A percentile compares a stretch with the other conserved stretches of the same genome.
Conservation (phyloP, 2,797 vertebrate genomes). For the Sebastes glaucus region DNA sequence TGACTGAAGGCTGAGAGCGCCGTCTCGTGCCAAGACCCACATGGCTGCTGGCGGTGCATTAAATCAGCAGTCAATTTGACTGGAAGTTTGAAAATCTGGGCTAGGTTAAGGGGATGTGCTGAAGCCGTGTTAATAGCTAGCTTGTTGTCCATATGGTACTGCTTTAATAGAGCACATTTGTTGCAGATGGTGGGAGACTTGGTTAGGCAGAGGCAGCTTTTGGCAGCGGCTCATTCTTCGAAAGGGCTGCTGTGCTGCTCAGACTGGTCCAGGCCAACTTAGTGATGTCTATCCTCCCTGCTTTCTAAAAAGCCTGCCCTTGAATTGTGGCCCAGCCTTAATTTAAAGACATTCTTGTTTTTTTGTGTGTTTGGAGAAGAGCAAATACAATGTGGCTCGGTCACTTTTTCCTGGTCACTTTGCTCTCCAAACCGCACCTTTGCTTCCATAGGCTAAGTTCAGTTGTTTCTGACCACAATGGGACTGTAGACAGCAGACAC, state of each 20-base stretch:
- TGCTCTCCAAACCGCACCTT: constrained; percentile 82
- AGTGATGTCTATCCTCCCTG: constrained; percentile 79
- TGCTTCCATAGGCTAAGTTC: constrained; percentile 78
- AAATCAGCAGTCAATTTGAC: constrained; percentile 92
- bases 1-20: constrained; percentile 77
- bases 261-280: constrained; percentile 66
- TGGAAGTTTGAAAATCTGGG: constrained; percentile 90
- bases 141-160: constrained; percentile 97
- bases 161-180: constrained; percentile 96
- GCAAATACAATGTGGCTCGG: constrained; percentile 77
- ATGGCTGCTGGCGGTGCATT: constrained; percentile 87
- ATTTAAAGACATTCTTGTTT: constrained; percentile 75
- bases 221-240: constrained; percentile 86
- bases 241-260: constrained; percentile 80
- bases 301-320: constrained; percentile 80
- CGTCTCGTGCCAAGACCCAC: constrained; percentile 85
- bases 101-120: constrained; percentile 87
- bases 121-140: constrained; percentile 94
- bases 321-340: constrained; percentile 84
- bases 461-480: constrained; percentile 85
- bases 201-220: constrained; percentile 87
- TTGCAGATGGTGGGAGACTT: constrained; percentile 95
- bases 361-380: constrained; percentile 70
- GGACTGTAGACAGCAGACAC: constrained; percentile 76
- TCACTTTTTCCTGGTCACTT: constrained; percentile 82